Base-by-base conservation (phyloP, 2,888 invertebrate species). In the Polia nebulosa region DNA sequence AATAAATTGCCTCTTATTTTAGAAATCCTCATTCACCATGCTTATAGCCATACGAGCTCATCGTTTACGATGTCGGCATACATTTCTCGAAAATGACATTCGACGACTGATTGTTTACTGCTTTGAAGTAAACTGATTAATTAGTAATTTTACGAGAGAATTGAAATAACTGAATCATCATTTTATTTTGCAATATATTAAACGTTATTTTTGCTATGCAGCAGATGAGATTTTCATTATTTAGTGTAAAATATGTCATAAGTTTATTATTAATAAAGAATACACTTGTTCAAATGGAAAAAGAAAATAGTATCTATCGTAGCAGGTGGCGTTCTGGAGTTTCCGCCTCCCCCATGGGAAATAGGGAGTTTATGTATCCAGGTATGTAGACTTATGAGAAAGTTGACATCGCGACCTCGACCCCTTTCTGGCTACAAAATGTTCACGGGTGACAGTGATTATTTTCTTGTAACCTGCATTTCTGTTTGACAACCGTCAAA, bases 1-100 rank as follows among this genome's bases (percentile, higher is more conserved):
- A 92, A 95, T 95, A 94, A 94, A 95, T 95, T 89, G 90, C 88
- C 85, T 91, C 94, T 95, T 94, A 95, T 94, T 95, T 95, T 94
- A 95, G 94, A 92, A 93, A 90, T 91, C 87, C 92, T 92, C 94
- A 94, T 94, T 93, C 94, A 94, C 88, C 88, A 88, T 89, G 86
- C 88, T 89, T 88, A 90, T 90, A 89, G 88, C 87, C 88, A 86
- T 88, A 88, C 87, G 85, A 87, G 86, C 87, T 87, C 90, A 91
- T 92, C 88, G 90, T 91, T 91, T 90, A 90, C 89, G 89, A 88
- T 84, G 86, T 85, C 88, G 87, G 86, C 88, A 90, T 88, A 88
- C 89, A 91, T 92, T 91, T 91, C 90, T 91, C 83, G 85, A 85
- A 90, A 85, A 89, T 89, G 90, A 91, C 92, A 88, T 88, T 82